A percentile compares a stretch with the other conserved stretches of the same genome.
phyloP scores from a whole-genome alignment of 1,140 invertebrate species.

The Macrocentrus cingulum region DNA sequence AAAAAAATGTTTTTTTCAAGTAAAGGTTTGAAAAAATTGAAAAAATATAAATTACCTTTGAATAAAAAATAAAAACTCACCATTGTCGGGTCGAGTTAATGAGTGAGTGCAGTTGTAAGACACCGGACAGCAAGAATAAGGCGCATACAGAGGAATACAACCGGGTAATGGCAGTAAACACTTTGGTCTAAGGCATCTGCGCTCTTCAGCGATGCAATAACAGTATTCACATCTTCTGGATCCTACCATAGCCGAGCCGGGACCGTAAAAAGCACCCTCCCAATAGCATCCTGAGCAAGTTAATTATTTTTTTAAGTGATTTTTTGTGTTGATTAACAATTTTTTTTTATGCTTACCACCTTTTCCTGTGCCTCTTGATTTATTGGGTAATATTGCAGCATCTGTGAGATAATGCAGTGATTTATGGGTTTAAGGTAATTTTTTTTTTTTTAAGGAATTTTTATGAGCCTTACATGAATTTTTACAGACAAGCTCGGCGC shows the following conservation, averaged over 20 bases:
- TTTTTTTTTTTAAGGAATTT: conserved; percentile 36
- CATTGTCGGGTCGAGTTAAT: conserved; percentile 35
- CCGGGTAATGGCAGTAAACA: conserved; percentile 78
- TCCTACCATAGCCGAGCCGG: conserved; percentile 82
- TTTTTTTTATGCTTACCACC: too few relatives aligned
- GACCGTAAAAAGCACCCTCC: conserved; percentile 75
- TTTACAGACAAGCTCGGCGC: conserved; percentile 74
- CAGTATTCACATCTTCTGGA: conserved; percentile 81
- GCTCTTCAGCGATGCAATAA: conserved; percentile 77
- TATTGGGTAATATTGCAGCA: too few relatives aligned
- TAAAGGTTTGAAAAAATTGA: background rate
- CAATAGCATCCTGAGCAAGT: conserved; percentile 76
- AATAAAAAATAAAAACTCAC: conserved; percentile 35
- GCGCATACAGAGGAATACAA: conserved; percentile 69
- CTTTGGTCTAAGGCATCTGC: conserved; percentile 78
- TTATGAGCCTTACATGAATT: conserved; percentile 56
- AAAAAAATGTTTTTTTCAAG: background rate
- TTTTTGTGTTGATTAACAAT: too few relatives aligned
- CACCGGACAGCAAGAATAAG: conserved; percentile 80
- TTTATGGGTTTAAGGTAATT: too few relatives aligned
- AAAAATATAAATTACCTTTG: background rate
- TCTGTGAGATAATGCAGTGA: too few relatives aligned
- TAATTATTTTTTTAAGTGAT: too few relatives aligned
- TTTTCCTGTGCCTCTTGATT: too few relatives aligned
- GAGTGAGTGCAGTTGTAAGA: conserved; percentile 74